Conservation (phyloP, 2,797 vertebrate genomes). For the Megaceryle alcyon region DNA sequence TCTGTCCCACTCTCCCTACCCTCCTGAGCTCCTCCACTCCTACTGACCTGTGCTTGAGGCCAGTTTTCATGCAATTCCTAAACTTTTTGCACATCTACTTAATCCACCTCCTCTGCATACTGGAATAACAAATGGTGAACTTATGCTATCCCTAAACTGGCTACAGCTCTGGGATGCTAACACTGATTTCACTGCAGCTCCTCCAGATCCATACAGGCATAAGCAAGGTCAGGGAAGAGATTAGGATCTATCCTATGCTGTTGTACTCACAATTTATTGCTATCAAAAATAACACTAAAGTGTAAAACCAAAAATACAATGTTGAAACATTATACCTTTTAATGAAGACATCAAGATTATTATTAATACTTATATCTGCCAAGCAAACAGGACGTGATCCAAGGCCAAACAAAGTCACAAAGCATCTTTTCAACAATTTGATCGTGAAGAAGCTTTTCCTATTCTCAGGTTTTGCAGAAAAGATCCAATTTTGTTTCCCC, state of each 20-base stretch:
- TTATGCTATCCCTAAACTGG: background rate
- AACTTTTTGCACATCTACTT: background rate
- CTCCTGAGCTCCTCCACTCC: background rate
- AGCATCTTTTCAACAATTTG: background rate
- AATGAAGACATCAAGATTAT: background rate
- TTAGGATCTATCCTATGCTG: background rate
- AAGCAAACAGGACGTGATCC: background rate
- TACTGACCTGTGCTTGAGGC: background rate
- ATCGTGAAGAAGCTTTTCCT: background rate
- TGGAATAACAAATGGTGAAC: background rate
- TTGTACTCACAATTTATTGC: background rate
- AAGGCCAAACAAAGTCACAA: background rate
- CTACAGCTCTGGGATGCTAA: background rate
- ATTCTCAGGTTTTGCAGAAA: background rate
- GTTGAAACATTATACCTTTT: background rate
- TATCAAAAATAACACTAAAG: background rate
- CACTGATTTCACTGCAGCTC: background rate
- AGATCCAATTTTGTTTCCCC: background rate
- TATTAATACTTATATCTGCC: background rate
- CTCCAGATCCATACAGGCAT: background rate
- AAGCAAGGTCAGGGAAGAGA: background rate
- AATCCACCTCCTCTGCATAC: background rate
- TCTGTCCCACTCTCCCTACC: background rate
- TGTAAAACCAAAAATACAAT: background rate
- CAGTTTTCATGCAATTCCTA: background rate